phyloP scores from a whole-genome alignment of 2,113 vertebrate genomes.

The Tautogolabrus adspersus region DNA sequence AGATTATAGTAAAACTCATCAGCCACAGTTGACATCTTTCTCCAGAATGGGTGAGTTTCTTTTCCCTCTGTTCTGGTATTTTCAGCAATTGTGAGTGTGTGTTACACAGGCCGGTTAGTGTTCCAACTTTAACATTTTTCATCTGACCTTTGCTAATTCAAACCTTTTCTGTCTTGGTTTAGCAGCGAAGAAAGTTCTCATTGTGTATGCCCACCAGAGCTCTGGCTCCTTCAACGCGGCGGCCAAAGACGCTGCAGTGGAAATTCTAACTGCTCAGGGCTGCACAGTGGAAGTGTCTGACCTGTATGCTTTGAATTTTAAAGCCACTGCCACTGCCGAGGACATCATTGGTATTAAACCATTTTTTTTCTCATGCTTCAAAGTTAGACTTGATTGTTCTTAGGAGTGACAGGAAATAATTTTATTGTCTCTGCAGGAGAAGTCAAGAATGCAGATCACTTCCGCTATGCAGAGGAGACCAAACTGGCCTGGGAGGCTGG shows the following conservation, averaged over 20 bases:
- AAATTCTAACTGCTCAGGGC: conserved; percentile 73
- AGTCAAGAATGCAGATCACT: conserved; percentile 75
- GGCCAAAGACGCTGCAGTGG: conserved; percentile 81
- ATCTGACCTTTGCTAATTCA: background rate
- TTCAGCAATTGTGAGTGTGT: too few relatives aligned
- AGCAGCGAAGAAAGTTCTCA: conserved; percentile 76
- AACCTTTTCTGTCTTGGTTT: background rate
- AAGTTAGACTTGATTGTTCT: background rate
- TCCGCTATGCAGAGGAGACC: conserved; percentile 79
- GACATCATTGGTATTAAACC: conserved; percentile 80
- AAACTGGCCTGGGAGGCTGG: conserved; percentile 81
- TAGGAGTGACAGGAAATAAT: background rate
- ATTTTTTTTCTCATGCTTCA: background rate
- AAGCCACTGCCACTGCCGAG: conserved; percentile 79
- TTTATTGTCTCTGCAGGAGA: conserved; percentile 69
- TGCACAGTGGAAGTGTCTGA: conserved; percentile 84
- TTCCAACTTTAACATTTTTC: too few relatives aligned
- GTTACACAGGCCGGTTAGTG: too few relatives aligned
- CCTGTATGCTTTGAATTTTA: conserved; percentile 86
- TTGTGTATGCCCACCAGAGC: conserved; percentile 85
- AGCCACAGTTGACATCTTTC: background rate
- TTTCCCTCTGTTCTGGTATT: too few relatives aligned
- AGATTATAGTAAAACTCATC: background rate
- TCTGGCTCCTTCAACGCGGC: conserved; percentile 85
- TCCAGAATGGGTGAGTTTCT: conserved; percentile 50